Percentiles rank a stretch among this genome's conserved stretches.
These are phyloP conservation scores for Protonibea diacanthus DNA, from an alignment of 2,797 vertebrate species.

Conservation along the genomic window DNA sequence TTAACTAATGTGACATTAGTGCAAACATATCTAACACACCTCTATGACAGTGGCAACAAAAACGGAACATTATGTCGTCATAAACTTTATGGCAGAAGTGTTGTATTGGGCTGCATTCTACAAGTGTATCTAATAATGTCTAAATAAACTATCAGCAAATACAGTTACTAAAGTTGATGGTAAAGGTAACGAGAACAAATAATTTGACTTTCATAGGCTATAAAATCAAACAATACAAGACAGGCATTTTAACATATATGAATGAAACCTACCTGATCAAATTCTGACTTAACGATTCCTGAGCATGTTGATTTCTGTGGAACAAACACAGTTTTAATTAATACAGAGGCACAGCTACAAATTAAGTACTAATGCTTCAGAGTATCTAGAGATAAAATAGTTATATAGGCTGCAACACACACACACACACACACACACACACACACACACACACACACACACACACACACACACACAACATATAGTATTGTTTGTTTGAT, in stretches of 20 bases:
- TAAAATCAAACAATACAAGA: neutral
- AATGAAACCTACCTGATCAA: constrained; percentile 71
- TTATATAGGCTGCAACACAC: neutral
- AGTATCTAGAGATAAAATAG: neutral
- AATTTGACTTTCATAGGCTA: neutral
- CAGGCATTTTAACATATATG: neutral
- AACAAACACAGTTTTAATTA: constrained; percentile 9
- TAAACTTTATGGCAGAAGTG: neutral
- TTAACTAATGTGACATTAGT: neutral
- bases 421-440: no score
- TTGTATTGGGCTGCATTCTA: neutral
- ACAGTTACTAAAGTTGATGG: neutral
- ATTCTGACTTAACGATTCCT: constrained; percentile 35
- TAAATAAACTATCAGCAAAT: neutral
- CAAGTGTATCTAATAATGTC: neutral
- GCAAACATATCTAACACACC: neutral
- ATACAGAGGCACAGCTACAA: neutral
- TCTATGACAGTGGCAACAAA: neutral
- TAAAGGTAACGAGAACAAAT: no score
- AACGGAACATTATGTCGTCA: neutral
- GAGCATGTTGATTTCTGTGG: constrained; percentile 71
- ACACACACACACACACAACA: no score
- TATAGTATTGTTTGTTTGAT: no score
- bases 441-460: no score
- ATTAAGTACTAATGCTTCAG: neutral